Conservation (phyloP, 2,113 vertebrate species). For the Willisornis vidua region DNA sequence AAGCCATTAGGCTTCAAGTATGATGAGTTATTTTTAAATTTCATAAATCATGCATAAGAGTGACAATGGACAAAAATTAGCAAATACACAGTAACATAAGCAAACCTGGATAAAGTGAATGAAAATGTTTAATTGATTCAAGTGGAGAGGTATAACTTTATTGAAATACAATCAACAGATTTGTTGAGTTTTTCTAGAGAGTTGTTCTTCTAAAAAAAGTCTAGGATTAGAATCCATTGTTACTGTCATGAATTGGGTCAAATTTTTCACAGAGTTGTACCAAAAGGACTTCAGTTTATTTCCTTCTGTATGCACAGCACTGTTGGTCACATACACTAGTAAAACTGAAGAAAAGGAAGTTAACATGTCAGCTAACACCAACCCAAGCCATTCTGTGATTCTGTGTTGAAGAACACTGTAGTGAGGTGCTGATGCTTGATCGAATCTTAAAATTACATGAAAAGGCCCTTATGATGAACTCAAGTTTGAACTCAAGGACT, state of each 20-base stretch:
- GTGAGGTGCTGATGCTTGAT: conserved; percentile 8
- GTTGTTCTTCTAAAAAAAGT: not conserved
- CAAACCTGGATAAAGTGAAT: not conserved
- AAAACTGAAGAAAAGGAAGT: not conserved
- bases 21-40: not conserved
- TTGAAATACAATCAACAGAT: not conserved
- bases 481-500: conserved; percentile 24
- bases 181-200: not conserved
- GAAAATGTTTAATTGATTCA: not conserved
- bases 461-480: conserved; percentile 32
- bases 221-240: not conserved
- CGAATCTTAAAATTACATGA: conserved; percentile 15
- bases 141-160: not conserved
- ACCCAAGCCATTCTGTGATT: not conserved
- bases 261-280: not conserved
- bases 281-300: not conserved
- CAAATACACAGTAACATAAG: not conserved
- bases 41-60: not conserved
- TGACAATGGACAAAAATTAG: not conserved
- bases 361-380: not conserved
- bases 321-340: not conserved
- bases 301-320: not conserved
- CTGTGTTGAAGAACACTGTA: not conserved
- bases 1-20: not conserved
- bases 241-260: not conserved